These are phyloP conservation scores for Cynoglossus semilaevis DNA, from an alignment of 2,113 vertebrate species.

Conservation along the genomic window DNA sequence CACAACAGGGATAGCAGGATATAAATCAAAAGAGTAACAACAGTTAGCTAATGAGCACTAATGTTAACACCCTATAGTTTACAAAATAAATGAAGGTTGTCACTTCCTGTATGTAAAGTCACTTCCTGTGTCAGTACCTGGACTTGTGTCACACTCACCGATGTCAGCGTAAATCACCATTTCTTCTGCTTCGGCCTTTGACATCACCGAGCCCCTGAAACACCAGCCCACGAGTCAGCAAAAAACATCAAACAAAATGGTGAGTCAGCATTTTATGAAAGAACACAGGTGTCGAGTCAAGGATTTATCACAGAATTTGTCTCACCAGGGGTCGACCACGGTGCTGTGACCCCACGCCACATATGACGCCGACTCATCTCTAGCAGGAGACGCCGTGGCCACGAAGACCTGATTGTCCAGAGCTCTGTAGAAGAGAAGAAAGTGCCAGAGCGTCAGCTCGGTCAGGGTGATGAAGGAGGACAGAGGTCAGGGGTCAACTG, in stretches of 20 bases:
- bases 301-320: slow-evolving; percentile 2
- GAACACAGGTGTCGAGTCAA: too few species aligned
- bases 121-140: background rate
- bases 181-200: slow-evolving; percentile 86
- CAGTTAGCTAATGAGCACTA: too few species aligned
- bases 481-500: slow-evolving; percentile 34
- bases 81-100: too few species aligned
- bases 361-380: slow-evolving; percentile 87
- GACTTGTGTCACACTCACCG: slow-evolving; percentile 76
- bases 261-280: too few species aligned
- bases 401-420: slow-evolving; percentile 94
- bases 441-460: too few species aligned
- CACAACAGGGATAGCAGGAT: too few species aligned
- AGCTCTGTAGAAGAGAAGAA: slow-evolving; percentile 73
- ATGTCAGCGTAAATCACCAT: slow-evolving; percentile 86
- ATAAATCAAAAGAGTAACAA: too few species aligned
- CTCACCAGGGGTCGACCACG: slow-evolving; percentile 92
- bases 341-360: slow-evolving; percentile 96
- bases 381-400: slow-evolving; percentile 89
- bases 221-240: slow-evolving; percentile 5
- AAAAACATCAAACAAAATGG: too few species aligned
- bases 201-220: slow-evolving; percentile 92
- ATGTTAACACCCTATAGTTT: too few species aligned
- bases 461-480: too few species aligned
- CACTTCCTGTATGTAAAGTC: too few species aligned